phyloP scores from a whole-genome alignment of 2,113 vertebrate species.

The Psophia crepitans region DNA sequence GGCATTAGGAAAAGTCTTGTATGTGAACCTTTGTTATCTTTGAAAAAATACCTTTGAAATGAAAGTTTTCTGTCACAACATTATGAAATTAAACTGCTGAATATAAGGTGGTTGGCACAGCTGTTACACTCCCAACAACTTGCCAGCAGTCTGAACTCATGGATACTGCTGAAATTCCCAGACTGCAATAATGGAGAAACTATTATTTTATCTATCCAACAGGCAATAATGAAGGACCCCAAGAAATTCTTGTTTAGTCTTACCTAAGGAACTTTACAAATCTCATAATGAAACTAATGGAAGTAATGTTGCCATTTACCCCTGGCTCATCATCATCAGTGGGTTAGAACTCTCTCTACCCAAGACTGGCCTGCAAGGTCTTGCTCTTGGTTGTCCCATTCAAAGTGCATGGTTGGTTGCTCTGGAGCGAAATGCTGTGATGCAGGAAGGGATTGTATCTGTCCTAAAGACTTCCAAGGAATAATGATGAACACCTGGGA shows the following conservation, averaged over 20 bases:
- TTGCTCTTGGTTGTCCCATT: not conserved
- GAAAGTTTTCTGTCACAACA: not conserved
- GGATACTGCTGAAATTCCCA: not conserved
- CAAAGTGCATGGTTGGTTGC: not conserved
- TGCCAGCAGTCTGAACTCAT: not conserved
- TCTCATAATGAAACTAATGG: not conserved
- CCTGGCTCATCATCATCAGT: not conserved
- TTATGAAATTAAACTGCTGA: not conserved
- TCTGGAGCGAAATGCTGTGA: not conserved
- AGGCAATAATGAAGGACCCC: not conserved
- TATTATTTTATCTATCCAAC: not conserved
- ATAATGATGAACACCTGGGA: not conserved
- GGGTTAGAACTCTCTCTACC: not conserved
- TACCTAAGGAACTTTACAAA: not conserved
- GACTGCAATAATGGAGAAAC: not conserved
- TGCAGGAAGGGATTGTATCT: not conserved
- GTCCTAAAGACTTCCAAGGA: not conserved
- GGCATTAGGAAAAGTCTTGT: not conserved
- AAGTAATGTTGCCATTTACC: not conserved
- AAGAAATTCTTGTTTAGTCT: not conserved
- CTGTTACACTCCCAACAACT: not conserved
- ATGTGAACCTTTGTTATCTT: not conserved
- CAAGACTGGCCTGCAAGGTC: not conserved
- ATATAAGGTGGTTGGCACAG: not conserved
- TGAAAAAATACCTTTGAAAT: not conserved